Conservation (phyloP, 2,113 vertebrate genomes). For the Cynocephalus volans region DNA sequence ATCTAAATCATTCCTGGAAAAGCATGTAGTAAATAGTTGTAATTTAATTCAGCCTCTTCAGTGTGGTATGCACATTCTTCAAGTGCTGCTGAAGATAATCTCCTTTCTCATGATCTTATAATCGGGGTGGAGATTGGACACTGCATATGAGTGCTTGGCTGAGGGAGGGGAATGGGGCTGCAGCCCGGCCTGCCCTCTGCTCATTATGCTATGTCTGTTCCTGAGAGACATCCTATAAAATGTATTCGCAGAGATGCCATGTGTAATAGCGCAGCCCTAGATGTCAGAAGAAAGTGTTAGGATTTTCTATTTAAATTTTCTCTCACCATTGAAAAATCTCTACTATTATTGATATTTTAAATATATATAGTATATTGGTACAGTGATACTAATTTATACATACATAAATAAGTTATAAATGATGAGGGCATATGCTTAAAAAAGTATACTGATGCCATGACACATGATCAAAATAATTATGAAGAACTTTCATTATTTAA, state of each 20-base stretch:
- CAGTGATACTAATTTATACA: not conserved
- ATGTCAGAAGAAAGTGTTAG: not conserved
- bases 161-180: not conserved
- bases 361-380: not conserved
- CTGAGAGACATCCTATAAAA: not conserved
- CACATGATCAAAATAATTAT: not conserved
- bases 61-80: not conserved
- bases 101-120: not conserved
- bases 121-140: too few species aligned
- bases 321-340: not conserved
- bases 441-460: not conserved
- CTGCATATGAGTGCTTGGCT: not conserved
- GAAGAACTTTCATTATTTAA: not conserved
- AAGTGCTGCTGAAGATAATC: not conserved
- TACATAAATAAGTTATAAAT: not conserved
- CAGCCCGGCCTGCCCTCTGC: not conserved
- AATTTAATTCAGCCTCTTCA: not conserved
- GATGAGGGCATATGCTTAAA: not conserved
- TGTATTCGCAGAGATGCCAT: not conserved
- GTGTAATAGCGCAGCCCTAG: not conserved
- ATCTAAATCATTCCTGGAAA: conserved; percentile 27
- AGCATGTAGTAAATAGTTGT: not conserved
- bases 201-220: not conserved
- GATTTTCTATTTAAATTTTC: not conserved
- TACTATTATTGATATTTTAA: not conserved